These are phyloP conservation scores for Ectropis grisescens DNA, from an alignment of 1,140 invertebrate genomes.

Conservation along the genomic window DNA sequence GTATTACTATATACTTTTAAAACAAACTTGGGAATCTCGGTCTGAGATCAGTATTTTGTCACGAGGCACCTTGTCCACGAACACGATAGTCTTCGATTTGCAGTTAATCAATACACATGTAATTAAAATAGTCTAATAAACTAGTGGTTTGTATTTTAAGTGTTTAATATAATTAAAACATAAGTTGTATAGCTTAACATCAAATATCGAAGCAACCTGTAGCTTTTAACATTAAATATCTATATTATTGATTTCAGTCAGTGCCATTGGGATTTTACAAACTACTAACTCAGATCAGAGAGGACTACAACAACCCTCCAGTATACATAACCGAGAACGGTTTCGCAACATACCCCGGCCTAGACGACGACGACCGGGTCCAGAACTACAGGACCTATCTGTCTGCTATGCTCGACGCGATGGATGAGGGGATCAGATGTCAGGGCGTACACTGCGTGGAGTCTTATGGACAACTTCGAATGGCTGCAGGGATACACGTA, in stretches of 20 bases:
- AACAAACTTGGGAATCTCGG: too few species aligned
- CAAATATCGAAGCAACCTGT: too few species aligned
- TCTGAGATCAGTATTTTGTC: too few species aligned
- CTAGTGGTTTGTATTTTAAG: too few species aligned
- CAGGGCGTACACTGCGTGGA: constrained; percentile 72
- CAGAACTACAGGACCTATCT: constrained; percentile 52
- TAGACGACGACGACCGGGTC: constrained; percentile 25
- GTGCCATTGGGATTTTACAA: constrained; percentile 47
- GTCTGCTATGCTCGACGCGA: constrained; percentile 18
- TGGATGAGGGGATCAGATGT: constrained; percentile 28
- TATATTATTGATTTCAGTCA: constrained; percentile 3
- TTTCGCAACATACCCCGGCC: constrained; percentile 11
- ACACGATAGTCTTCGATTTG: too few species aligned
- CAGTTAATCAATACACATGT: too few species aligned
- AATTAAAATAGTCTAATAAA: too few species aligned
- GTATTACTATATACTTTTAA: too few species aligned
- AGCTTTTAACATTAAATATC: not conserved
- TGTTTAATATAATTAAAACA: too few species aligned
- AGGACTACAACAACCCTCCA: constrained; percentile 19
- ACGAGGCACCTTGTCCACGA: too few species aligned
- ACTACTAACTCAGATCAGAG: constrained; percentile 14
- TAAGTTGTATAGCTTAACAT: too few species aligned
- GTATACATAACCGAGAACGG: constrained; percentile 36
- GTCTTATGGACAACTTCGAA: constrained; percentile 75
- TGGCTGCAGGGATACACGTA: constrained; percentile 67